Percentiles rank a stretch among this genome's conserved stretches.
Evolutionary conservation across 2,797 vertebrate genomes (phyloP).

Genomic region (Pitangus sulphuratus): DNA sequence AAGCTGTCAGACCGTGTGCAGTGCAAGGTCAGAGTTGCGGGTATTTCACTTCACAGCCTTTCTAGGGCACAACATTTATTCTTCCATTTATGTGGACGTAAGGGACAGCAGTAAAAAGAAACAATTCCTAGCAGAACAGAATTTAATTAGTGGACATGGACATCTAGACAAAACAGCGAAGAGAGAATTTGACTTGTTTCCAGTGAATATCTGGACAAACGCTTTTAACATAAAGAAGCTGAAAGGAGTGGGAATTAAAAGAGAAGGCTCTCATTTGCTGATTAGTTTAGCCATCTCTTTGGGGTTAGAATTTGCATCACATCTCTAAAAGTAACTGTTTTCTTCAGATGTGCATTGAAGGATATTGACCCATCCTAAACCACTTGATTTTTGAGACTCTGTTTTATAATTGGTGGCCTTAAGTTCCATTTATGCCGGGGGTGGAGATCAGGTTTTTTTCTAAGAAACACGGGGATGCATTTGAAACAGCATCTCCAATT

Average conservation of each 20-base stretch:
- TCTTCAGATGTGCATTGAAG: background rate
- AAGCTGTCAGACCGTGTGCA: background rate
- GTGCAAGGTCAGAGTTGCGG: background rate
- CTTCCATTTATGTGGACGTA: background rate
- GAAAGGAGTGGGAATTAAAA: background rate
- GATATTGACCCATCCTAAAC: background rate
- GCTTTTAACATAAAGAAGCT: background rate
- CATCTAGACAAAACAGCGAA: background rate
- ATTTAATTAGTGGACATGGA: background rate
- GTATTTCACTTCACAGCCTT: background rate
- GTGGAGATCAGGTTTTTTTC: background rate
- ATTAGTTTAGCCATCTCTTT: background rate
- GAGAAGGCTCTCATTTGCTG: background rate
- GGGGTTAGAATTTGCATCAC: background rate
- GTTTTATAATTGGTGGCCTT: slow-evolving; percentile 51
- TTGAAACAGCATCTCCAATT: slow-evolving; percentile 1
- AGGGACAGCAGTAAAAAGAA: background rate
- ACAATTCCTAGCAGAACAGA: background rate
- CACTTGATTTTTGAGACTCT: background rate
- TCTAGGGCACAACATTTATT: background rate
- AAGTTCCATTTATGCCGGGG: slow-evolving; percentile 9
- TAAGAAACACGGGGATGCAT: background rate
- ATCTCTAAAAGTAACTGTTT: background rate
- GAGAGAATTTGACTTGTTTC: background rate
- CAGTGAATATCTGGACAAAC: background rate